A percentile compares a stretch with the other conserved stretches of the same genome.
Evolutionary conservation across 2,888 invertebrate species (phyloP).

Genomic region (Perizoma flavofasciatum): DNA sequence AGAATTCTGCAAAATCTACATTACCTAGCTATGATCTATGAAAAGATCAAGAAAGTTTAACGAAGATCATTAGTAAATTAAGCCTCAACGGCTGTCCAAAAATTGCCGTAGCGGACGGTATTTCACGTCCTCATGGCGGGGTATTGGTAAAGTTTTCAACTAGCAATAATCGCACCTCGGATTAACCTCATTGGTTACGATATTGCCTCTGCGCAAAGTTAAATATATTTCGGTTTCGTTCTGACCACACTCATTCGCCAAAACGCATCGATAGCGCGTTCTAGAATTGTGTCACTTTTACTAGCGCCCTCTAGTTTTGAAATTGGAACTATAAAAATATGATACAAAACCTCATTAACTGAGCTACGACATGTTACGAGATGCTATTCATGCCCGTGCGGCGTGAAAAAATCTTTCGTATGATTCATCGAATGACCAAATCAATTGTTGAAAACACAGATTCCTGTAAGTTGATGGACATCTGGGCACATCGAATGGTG

Average conservation of each 20-base stretch:
- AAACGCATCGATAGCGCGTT: slow-evolving; percentile 54
- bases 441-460: too few relatives aligned
- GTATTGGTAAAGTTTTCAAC: slow-evolving; percentile 93
- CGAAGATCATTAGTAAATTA: slow-evolving; percentile 21
- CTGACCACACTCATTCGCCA: not conserved
- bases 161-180: slow-evolving; percentile 96
- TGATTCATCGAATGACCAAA: too few relatives aligned
- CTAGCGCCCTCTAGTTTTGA: slow-evolving; percentile 61
- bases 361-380: too few relatives aligned
- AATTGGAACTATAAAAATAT: slow-evolving; percentile 9
- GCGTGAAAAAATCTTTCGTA: too few relatives aligned
- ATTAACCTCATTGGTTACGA: slow-evolving; percentile 96
- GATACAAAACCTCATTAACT: too few relatives aligned
- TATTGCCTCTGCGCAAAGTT: slow-evolving; percentile 97
- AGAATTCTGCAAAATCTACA: too few relatives aligned
- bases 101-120: slow-evolving; percentile 79
- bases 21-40: too few relatives aligned
- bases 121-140: slow-evolving; percentile 80
- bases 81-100: slow-evolving; percentile 70
- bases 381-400: too few relatives aligned
- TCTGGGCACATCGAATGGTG: slow-evolving; percentile 43
- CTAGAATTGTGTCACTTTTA: slow-evolving; percentile 32
- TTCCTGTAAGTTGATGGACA: slow-evolving; percentile 12
- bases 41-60: too few relatives aligned
- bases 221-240: slow-evolving; percentile 35